Percentiles rank a stretch among this genome's conserved stretches.
Evolutionary conservation across 2,797 vertebrate species (phyloP).

Genomic region (Furcifer pardalis): DNA sequence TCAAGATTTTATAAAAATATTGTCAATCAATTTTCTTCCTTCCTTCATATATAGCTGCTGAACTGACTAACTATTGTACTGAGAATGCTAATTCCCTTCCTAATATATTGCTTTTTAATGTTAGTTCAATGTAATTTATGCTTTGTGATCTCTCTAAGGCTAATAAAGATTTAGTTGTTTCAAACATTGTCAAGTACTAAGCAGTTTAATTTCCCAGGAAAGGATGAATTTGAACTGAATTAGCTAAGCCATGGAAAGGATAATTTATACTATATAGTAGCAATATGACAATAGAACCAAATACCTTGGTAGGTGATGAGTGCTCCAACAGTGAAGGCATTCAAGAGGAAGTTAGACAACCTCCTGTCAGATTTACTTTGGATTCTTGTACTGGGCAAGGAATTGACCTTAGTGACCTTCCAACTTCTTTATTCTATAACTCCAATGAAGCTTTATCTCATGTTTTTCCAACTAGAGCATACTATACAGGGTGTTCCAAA

Average conservation of each 20-base stretch:
- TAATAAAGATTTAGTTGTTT: slow-evolving; percentile 21
- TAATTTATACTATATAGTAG: not conserved
- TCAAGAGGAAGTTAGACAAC: too few relatives aligned
- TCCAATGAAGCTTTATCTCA: not conserved
- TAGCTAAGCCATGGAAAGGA: not conserved
- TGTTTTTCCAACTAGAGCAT: not conserved
- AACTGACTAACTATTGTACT: not conserved
- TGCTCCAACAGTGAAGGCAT: too few relatives aligned
- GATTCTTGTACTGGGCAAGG: too few relatives aligned
- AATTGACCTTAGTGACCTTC: too few relatives aligned
- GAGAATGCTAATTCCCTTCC: slow-evolving; percentile 21
- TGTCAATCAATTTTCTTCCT: not conserved
- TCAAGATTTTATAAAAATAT: not conserved
- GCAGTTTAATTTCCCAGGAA: slow-evolving; percentile 28
- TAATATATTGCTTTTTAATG: slow-evolving; percentile 9
- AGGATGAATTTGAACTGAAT: slow-evolving; percentile 2
- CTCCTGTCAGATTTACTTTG: too few relatives aligned
- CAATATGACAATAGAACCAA: too few relatives aligned
- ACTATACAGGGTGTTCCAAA: too few relatives aligned
- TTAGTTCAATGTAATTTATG: not conserved
- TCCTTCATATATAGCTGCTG: not conserved
- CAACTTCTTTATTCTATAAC: too few relatives aligned
- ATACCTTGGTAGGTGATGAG: too few relatives aligned
- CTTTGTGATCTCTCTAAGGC: slow-evolving; percentile 32
- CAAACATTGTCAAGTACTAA: slow-evolving; percentile 21